phyloP scores from a whole-genome alignment of 1,140 invertebrate genomes.

The Gryon sp. region DNA sequence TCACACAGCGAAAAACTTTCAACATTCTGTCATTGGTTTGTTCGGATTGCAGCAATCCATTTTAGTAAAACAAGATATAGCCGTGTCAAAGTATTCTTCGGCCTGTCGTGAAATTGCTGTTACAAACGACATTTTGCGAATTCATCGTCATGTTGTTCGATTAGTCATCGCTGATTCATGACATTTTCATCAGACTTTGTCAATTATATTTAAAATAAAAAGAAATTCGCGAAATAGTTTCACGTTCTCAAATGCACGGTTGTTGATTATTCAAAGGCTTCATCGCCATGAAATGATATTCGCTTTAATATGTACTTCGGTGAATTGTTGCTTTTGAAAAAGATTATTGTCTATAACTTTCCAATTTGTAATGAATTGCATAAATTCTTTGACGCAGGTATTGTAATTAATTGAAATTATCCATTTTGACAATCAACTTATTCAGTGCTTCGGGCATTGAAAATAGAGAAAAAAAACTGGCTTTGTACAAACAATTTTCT shows the following conservation, averaged over 20 bases:
- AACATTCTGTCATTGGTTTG: conserved; percentile 28
- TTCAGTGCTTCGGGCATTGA: background rate
- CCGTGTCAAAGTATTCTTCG: conserved; percentile 27
- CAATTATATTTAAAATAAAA: conserved; percentile 31
- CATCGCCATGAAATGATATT: too few relatives aligned
- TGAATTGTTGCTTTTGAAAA: too few relatives aligned
- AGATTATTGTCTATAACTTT: too few relatives aligned
- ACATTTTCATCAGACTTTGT: conserved; percentile 38
- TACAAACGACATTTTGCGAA: conserved; percentile 30
- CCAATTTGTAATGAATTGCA: conserved; percentile 2
- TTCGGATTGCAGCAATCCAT: conserved; percentile 37
- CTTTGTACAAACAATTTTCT: conserved; percentile 3
- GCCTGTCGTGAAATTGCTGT: conserved; percentile 34
- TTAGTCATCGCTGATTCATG: conserved; percentile 53
- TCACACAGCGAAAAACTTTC: conserved; percentile 29
- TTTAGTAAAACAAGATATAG: conserved; percentile 24
- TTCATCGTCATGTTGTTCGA: conserved; percentile 41
- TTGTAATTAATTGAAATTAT: conserved; percentile 20
- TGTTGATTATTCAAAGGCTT: conserved; percentile 7
- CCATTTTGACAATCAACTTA: conserved; percentile 15
- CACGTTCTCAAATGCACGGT: background rate
- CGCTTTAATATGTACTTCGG: too few relatives aligned
- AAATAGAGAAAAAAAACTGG: too few relatives aligned
- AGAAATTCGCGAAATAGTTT: conserved; percentile 4
- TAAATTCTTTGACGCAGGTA: background rate